These are phyloP conservation scores for Drosophila sucinea DNA, from an alignment of 1,140 invertebrate species.

Conservation along the genomic window DNA sequence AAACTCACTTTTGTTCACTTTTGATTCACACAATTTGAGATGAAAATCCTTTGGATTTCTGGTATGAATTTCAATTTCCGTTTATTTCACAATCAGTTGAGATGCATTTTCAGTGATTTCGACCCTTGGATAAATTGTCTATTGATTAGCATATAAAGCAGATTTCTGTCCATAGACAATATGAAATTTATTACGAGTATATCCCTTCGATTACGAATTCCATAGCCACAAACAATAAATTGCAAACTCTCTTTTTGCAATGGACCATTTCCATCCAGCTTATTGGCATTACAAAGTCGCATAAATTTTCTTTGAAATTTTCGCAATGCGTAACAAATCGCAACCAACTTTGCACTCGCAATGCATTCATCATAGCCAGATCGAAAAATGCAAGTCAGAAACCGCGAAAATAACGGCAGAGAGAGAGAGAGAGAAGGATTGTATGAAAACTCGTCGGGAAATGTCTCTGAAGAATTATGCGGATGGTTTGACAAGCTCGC, in stretches of 20 bases:
- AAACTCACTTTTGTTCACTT: no score
- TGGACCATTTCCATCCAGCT: slow-evolving; percentile 9
- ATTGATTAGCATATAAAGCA: slow-evolving; percentile 7
- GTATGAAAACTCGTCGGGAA: background rate
- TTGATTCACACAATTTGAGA: background rate
- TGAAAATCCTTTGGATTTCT: background rate
- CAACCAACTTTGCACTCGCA: slow-evolving; percentile 5
- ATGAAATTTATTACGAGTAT: background rate
- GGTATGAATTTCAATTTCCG: background rate
- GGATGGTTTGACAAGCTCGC: slow-evolving; percentile 14
- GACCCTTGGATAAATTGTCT: background rate
- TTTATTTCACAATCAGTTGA: background rate
- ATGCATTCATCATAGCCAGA: slow-evolving; percentile 21
- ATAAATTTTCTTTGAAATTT: slow-evolving; percentile 8
- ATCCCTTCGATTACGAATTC: background rate
- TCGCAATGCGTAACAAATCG: slow-evolving; percentile 8
- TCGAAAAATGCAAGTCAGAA: slow-evolving; percentile 11
- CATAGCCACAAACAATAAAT: slow-evolving; percentile 11
- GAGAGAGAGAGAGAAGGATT: background rate
- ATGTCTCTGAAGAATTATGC: slow-evolving; percentile 18
- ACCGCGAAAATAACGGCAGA: slow-evolving; percentile 6
- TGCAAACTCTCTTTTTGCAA: background rate
- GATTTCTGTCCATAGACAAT: background rate
- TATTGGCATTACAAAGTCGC: slow-evolving; percentile 19
- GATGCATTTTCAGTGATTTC: background rate